Evolutionary conservation across 2,797 vertebrate species (phyloP).

Genomic region (Prionace glauca): DNA sequence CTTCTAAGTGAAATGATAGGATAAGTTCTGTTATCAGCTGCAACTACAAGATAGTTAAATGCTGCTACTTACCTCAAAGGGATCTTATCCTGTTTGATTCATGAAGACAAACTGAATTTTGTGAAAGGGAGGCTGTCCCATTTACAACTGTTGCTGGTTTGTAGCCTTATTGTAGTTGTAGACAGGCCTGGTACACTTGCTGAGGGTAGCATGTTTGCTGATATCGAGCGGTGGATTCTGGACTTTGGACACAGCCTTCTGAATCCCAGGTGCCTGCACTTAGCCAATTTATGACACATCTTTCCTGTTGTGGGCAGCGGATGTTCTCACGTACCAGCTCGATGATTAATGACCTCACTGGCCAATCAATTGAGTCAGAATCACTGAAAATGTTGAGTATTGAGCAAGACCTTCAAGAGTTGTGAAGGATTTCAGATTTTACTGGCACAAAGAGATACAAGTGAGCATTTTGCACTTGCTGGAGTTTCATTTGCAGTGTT

Average conservation of each 20-base stretch:
- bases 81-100: not conserved
- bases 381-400: not conserved
- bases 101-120: not conserved
- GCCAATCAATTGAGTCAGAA: not conserved
- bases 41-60: not conserved
- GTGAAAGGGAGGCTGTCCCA: not conserved
- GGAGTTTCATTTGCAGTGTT: not conserved
- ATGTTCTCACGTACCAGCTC: not conserved
- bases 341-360: not conserved
- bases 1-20: conserved; percentile 10
- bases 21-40: conserved; percentile 18
- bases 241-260: not conserved
- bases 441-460: not conserved
- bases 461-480: not conserved
- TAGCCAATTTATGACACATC: not conserved
- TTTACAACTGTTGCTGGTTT: not conserved
- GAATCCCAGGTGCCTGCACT: not conserved
- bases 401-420: not conserved
- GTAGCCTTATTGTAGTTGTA: not conserved
- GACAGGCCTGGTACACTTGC: not conserved
- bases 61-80: conserved; percentile 27
- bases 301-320: not conserved
- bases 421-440: not conserved
- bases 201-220: not conserved
- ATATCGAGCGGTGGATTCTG: not conserved